Conservation (phyloP, 2,797 vertebrate species). For the Syngnathus acus region DNA sequence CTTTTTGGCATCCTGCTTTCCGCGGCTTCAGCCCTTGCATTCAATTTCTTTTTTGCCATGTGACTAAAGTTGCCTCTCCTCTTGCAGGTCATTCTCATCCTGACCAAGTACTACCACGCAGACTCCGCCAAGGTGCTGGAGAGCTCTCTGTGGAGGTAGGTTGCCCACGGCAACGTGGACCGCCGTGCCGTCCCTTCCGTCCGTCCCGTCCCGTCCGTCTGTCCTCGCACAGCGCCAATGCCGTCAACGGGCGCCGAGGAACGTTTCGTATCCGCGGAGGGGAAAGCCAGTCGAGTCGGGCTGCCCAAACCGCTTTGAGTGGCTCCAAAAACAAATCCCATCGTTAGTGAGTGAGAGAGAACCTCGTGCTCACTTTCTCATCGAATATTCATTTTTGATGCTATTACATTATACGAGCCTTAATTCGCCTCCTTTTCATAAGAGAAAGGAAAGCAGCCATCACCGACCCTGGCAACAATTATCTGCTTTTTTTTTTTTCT, state of each 20-base stretch:
- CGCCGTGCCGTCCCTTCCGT: neutral
- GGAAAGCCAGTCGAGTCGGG: constrained; percentile 37
- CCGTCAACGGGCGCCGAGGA: constrained; percentile 8
- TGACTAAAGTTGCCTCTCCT: constrained; percentile 18
- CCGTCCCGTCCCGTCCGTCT: constrained; percentile 1
- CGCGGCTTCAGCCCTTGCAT: too few species aligned
- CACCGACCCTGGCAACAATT: constrained; percentile 32
- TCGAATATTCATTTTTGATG: constrained; percentile 24
- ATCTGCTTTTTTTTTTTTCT: too few species aligned
- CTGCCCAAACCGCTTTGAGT: constrained; percentile 32
- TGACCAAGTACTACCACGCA: constrained; percentile 95
- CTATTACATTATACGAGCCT: constrained; percentile 10
- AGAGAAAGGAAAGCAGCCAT: constrained; percentile 26
- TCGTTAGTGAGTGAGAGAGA: constrained; percentile 5
- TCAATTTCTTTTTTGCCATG: too few species aligned
- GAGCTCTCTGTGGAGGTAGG: constrained; percentile 95
- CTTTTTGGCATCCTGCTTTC: too few species aligned
- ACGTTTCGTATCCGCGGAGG: constrained; percentile 61
- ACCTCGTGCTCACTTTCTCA: constrained; percentile 17
- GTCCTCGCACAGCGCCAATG: too few species aligned
- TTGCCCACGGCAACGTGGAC: constrained; percentile 4
- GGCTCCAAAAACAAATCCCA: neutral
- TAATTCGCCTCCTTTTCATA: constrained; percentile 28
- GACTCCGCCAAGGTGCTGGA: constrained; percentile 95
- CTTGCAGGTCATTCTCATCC: constrained; percentile 89